Conservation (phyloP, 2,113 vertebrate genomes). For the Ascaphus truei region DNA sequence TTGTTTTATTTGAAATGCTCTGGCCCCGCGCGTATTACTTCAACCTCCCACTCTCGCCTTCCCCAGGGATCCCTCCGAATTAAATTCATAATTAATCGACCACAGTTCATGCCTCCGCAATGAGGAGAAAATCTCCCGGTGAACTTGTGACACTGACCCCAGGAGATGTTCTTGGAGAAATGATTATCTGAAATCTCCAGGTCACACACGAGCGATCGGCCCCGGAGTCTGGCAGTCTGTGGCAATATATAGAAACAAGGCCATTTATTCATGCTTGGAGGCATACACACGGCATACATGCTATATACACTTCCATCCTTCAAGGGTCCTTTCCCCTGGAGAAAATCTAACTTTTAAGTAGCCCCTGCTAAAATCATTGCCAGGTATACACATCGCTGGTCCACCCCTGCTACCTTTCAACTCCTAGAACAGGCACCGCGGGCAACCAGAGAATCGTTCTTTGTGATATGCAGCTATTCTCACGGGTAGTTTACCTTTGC, state of each 20-base stretch:
- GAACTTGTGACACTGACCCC: conserved; percentile 7
- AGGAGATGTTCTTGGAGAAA: conserved; percentile 13
- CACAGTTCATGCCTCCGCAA: conserved; percentile 9
- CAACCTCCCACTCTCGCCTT: not conserved
- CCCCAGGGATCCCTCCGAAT: not conserved
- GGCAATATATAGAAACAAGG: not conserved
- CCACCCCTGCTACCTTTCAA: too few species aligned
- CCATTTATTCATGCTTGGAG: conserved; percentile 1
- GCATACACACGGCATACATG: not conserved
- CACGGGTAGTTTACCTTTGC: too few species aligned
- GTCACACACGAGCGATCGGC: conserved; percentile 21
- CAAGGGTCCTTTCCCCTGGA: not conserved
- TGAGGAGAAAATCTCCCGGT: conserved; percentile 1
- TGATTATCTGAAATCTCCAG: conserved; percentile 28
- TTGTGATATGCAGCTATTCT: too few species aligned
- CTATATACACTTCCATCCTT: conserved; percentile 11
- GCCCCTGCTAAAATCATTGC: not conserved
- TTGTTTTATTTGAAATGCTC: conserved; percentile 2
- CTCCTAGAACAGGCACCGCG: too few species aligned
- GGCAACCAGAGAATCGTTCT: too few species aligned
- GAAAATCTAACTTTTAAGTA: not conserved
- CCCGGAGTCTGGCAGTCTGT: not conserved
- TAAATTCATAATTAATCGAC: conserved; percentile 32
- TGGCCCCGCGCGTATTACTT: not conserved
- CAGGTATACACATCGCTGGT: too few species aligned